These are phyloP conservation scores for Cariama cristata DNA, from an alignment of 2,113 vertebrate genomes.

Conservation along the genomic window DNA sequence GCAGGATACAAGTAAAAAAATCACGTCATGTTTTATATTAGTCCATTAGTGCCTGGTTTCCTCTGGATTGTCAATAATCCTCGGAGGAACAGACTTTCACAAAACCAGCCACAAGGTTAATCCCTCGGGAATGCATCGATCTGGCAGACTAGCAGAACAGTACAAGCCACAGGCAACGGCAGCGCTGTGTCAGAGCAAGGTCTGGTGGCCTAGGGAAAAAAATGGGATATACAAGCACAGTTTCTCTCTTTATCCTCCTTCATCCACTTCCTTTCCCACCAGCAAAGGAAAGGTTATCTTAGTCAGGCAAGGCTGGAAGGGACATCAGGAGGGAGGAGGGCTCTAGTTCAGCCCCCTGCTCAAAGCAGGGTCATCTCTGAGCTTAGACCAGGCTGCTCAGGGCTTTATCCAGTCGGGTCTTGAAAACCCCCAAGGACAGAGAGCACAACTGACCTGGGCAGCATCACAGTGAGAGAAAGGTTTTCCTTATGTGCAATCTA, in stretches of 20 bases:
- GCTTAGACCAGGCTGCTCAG: not conserved
- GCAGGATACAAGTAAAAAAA: not conserved
- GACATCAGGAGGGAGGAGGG: not conserved
- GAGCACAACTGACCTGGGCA: not conserved
- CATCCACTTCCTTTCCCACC: not conserved
- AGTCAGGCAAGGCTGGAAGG: not conserved
- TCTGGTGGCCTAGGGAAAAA: not conserved
- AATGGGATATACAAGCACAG: not conserved
- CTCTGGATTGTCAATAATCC: not conserved
- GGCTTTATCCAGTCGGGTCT: not conserved
- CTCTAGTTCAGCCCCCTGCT: not conserved
- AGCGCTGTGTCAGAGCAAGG: not conserved
- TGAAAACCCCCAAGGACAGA: not conserved
- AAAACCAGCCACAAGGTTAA: not conserved
- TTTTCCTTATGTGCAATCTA: not conserved
- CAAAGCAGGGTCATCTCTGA: not conserved
- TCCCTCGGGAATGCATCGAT: not conserved
- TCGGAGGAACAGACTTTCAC: conserved; percentile 3
- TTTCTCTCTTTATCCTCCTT: not conserved
- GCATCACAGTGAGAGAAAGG: not conserved
- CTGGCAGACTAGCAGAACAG: not conserved
- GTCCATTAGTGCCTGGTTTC: conserved; percentile 1
- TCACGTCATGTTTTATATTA: not conserved
- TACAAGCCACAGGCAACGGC: not conserved
- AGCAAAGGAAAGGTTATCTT: not conserved